Base-by-base conservation (phyloP, 23 tunicate genomes). In the Botrylloides violaceus region DNA sequence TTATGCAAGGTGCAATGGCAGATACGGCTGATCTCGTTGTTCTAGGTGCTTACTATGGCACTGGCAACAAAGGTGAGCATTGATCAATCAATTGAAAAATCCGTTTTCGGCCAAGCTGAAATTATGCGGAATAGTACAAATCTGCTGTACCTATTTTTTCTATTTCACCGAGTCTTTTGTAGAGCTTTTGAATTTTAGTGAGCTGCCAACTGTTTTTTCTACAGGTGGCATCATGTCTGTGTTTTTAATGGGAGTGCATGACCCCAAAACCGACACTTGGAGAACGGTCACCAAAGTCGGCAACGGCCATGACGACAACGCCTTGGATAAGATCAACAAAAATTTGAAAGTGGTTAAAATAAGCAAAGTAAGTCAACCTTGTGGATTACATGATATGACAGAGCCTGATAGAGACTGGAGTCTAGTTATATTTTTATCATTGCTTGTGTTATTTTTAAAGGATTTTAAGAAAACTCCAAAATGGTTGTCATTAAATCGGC, bases 1-100 rank as follows among this genome's bases (percentile, higher is more conserved):
- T 90, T n/a, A 58, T 79, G 70, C 97, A 90, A 56, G 97, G 97
- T 3, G 92, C 87, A 37, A 90, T 90, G 97, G 97, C 97, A 23
- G 97, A 90, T 79, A 76, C 97, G 7, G 97, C 97, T 48, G 97
- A 90, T 60, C 66, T 90, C 29, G 97, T 90, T 23, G 97, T 90
- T 2, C 76, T 90, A 12, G 97, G 97, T 29, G 97, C 91, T 61
- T 90, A 82, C 43, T 83, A 68, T 79, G 97, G 97, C 9, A 90
- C 97, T 33, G 97, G 97, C 33, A 90, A 73, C 66, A 90, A 90
- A 75, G 97, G 97, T 58, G 43, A 30, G 53, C 53, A 15, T 15
- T n/a, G n/a, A n/a, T n/a, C n/a, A n/a, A n/a, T n/a, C n/a, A n/a
- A n/a, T n/a, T n/a, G n/a, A n/a, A n/a, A n/a, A n/a, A n/a, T n/a